Evolutionary conservation across 2,113 vertebrate species (phyloP).

Genomic region (Numida meleagris): DNA sequence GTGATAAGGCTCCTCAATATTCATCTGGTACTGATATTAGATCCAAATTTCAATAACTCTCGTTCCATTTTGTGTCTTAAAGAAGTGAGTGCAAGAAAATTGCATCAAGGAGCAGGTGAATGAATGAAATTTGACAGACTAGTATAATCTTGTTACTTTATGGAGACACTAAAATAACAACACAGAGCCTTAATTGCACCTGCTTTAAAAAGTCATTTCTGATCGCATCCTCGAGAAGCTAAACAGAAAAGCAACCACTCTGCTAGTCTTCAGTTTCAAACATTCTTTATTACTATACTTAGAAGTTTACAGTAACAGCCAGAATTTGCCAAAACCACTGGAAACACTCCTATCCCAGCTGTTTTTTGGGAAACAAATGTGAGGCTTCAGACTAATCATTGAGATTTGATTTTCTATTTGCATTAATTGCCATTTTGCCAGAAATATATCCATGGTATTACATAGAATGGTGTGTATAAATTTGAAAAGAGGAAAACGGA

Average conservation of each 20-base stretch:
- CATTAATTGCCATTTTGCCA: constrained; percentile 3
- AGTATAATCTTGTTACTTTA: neutral
- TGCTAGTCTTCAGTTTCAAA: constrained; percentile 11
- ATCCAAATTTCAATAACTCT: neutral
- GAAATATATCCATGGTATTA: neutral
- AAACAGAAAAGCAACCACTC: constrained; percentile 22
- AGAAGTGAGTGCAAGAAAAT: neutral
- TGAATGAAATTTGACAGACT: neutral
- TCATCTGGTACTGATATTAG: neutral
- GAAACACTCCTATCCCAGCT: constrained; percentile 1
- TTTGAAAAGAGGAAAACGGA: neutral
- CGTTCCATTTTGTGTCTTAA: neutral
- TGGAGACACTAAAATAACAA: neutral
- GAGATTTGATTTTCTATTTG: constrained; percentile 43
- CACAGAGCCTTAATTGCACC: neutral
- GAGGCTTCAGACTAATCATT: constrained; percentile 2
- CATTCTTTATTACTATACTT: constrained; percentile 42
- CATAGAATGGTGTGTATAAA: neutral
- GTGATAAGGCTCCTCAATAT: neutral
- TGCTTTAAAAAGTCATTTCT: constrained; percentile 31
- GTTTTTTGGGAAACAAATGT: constrained; percentile 14
- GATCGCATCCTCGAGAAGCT: constrained; percentile 1
- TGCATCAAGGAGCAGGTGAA: neutral
- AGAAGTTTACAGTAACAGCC: constrained; percentile 30
- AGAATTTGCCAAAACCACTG: constrained; percentile 43